Evolutionary conservation across 2,797 vertebrate species (phyloP).

Genomic region (Cygnus olor): DNA sequence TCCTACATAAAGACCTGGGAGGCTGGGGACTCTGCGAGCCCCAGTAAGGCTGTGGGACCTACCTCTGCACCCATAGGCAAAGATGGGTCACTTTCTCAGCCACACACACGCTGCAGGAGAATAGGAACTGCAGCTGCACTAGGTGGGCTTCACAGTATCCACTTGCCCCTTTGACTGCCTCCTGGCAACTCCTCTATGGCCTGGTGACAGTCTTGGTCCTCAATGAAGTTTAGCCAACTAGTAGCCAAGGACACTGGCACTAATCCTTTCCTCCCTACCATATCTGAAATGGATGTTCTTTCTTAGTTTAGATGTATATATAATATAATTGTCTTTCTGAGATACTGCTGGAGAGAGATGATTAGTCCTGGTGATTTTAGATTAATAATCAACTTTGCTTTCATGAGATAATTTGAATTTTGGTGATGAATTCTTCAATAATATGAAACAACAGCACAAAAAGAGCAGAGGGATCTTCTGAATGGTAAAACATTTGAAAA

Average conservation of each 20-base stretch:
- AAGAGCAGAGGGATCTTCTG: neutral
- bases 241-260: neutral
- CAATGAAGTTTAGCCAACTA: too few relatives aligned
- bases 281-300: neutral
- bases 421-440: neutral
- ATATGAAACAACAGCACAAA: neutral
- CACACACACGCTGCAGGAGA: too few relatives aligned
- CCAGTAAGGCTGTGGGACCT: neutral
- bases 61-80: rapidly evolving
- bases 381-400: conserved; percentile 6
- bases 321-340: neutral
- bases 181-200: too few relatives aligned
- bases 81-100: neutral
- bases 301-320: neutral
- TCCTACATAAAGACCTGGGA: neutral
- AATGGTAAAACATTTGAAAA: neutral
- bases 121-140: too few relatives aligned
- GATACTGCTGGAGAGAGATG: neutral
- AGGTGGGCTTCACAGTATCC: too few relatives aligned
- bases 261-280: neutral
- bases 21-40: neutral
- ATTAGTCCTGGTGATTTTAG: neutral
- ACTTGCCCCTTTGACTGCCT: too few relatives aligned
- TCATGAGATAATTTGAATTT: conserved; percentile 11
- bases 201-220: too few relatives aligned